A percentile compares a stretch with the other conserved stretches of the same genome.
These are phyloP conservation scores for Drosophila recens DNA, from an alignment of 2,888 invertebrate genomes.

Conservation along the genomic window DNA sequence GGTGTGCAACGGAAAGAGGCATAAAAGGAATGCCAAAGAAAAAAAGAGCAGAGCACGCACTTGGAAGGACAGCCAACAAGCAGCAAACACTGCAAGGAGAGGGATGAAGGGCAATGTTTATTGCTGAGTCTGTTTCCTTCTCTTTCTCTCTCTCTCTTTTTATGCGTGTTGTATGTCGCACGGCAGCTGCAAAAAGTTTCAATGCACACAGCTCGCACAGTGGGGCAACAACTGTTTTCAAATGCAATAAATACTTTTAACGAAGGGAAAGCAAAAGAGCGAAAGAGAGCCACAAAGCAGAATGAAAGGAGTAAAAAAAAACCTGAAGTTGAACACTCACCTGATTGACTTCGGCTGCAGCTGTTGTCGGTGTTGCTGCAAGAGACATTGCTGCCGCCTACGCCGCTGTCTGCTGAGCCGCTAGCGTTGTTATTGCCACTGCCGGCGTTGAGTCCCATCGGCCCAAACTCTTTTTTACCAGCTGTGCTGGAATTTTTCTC, in stretches of 20 bases:
- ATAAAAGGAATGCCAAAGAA: conserved; percentile 10
- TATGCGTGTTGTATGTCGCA: conserved; percentile 24
- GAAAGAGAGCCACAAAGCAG: conserved; percentile 12
- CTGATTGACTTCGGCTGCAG: conserved; percentile 80
- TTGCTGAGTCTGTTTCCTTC: conserved; percentile 6
- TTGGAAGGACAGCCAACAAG: conserved; percentile 14
- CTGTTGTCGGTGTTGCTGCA: conserved; percentile 79
- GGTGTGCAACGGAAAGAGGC: conserved; percentile 4
- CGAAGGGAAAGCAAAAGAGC: conserved; percentile 43
- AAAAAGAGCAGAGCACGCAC: conserved; percentile 5
- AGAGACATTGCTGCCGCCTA: conserved; percentile 70
- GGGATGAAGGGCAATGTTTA: conserved; percentile 48
- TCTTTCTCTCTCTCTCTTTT: conserved; percentile 15
- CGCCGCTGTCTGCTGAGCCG: conserved; percentile 72
- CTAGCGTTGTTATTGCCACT: conserved; percentile 58
- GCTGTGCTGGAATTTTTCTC: conserved; percentile 82
- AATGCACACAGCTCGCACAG: conserved; percentile 35
- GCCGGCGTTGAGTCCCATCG: conserved; percentile 48
- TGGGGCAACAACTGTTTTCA: conserved; percentile 23
- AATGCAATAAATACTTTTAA: conserved; percentile 10
- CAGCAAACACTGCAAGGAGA: conserved; percentile 24
- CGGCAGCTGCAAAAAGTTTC: conserved; percentile 51
- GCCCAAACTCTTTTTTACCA: conserved; percentile 46
- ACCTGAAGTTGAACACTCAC: conserved; percentile 71
- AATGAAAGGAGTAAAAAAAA: conserved; percentile 31